These are phyloP conservation scores for Cariama cristata DNA, from an alignment of 2,113 vertebrate species.

Conservation along the genomic window DNA sequence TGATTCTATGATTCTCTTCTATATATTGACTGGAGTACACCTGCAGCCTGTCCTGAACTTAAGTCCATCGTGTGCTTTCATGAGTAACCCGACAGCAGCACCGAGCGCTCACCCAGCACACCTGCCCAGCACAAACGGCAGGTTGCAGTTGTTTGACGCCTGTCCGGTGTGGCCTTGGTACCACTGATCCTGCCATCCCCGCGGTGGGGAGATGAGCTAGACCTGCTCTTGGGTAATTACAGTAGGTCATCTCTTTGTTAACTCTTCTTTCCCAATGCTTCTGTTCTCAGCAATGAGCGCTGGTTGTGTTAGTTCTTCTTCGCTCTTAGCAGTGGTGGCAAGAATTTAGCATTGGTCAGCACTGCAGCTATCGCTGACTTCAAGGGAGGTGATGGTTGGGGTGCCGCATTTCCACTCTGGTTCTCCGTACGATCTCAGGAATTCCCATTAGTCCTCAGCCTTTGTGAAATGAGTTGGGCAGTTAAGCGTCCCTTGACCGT, in stretches of 20 bases:
- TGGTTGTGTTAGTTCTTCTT: background rate
- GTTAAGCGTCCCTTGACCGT: too few species aligned
- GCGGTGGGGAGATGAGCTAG: rapidly evolving
- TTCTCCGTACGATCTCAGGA: too few species aligned
- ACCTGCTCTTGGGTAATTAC: background rate
- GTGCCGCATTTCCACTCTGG: too few species aligned
- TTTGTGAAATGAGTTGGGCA: too few species aligned
- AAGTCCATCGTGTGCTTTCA: rapidly evolving
- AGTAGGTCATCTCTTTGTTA: background rate
- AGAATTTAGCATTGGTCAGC: background rate
- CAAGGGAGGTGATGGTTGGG: too few species aligned
- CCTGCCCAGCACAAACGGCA: background rate
- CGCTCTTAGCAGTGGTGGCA: background rate
- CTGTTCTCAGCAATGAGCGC: rapidly evolving
- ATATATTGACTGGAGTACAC: background rate
- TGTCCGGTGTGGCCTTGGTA: background rate
- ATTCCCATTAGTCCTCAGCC: too few species aligned
- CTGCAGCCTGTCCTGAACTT: background rate
- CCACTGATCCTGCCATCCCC: background rate
- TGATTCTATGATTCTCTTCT: too few species aligned
- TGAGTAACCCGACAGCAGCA: background rate
- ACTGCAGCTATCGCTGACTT: background rate
- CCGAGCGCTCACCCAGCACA: background rate
- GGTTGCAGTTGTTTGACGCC: background rate
- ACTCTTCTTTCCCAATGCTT: background rate